Evolutionary conservation across 1,140 invertebrate genomes (phyloP).

Genomic region (Trigoniulus corallinus): DNA sequence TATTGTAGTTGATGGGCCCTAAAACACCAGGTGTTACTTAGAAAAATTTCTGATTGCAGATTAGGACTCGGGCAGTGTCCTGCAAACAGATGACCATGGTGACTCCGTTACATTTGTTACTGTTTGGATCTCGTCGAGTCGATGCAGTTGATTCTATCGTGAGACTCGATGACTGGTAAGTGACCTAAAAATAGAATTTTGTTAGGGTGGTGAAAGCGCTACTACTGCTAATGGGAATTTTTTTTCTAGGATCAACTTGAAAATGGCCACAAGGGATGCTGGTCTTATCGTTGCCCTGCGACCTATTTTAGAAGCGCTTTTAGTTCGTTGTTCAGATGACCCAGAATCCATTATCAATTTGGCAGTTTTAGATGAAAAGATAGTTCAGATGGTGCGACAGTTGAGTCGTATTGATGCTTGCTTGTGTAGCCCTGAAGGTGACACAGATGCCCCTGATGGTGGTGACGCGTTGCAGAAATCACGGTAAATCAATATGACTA

Average conservation of each 20-base stretch:
- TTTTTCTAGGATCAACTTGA: conserved; percentile 58
- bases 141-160: conserved; percentile 40
- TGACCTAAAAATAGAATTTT: background rate
- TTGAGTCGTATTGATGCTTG: no score
- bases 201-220: no score
- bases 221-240: no score
- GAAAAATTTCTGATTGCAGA: conserved; percentile 28
- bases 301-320: conserved; percentile 68
- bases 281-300: conserved; percentile 66
- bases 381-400: conserved; percentile 15
- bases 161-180: conserved; percentile 62
- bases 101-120: conserved; percentile 74
- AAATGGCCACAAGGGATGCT: conserved; percentile 59
- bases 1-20: no score
- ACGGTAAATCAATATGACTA: no score
- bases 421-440: no score
- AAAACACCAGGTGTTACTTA: no score
- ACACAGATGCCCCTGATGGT: no score
- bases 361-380: conserved; percentile 29
- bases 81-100: conserved; percentile 98
- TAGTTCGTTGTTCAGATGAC: conserved; percentile 54
- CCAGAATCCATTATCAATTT: conserved; percentile 39
- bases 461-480: no score
- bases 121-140: conserved; percentile 81
- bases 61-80: conserved; percentile 84